Evolutionary conservation across 1,140 invertebrate species (phyloP).

Genomic region (Halictus rubicundus): DNA sequence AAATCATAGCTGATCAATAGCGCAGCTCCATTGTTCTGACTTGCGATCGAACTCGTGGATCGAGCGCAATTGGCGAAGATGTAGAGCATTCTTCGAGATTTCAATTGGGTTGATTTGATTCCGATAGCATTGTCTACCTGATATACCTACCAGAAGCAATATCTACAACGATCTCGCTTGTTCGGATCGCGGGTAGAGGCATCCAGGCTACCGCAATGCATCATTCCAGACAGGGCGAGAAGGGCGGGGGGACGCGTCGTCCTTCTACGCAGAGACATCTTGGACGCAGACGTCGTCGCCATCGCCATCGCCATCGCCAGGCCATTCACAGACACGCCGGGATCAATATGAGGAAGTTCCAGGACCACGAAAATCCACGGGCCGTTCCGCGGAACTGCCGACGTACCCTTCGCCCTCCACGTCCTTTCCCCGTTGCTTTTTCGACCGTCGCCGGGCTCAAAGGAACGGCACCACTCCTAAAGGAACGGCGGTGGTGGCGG

Average conservation of each 20-base stretch:
- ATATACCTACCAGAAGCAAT: slow-evolving; percentile 4
- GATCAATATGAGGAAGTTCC: slow-evolving; percentile 60
- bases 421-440: neutral
- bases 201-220: slow-evolving; percentile 61
- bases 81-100: neutral
- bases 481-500: too few species aligned
- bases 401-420: neutral
- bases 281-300: slow-evolving; percentile 53
- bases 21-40: too few species aligned
- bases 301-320: too few species aligned
- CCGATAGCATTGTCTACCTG: neutral
- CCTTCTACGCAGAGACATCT: slow-evolving; percentile 42
- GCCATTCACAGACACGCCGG: slow-evolving; percentile 37
- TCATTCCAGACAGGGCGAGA: slow-evolving; percentile 27
- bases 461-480: neutral
- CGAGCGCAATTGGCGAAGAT: neutral
- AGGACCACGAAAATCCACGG: slow-evolving; percentile 23
- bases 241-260: slow-evolving; percentile 28
- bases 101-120: neutral
- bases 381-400: slow-evolving; percentile 18
- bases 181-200: slow-evolving; percentile 8
- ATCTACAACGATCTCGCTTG: slow-evolving; percentile 34
- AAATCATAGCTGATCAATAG: too few species aligned
- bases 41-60: neutral
- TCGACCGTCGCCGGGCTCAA: neutral